Percentiles rank a stretch among this genome's conserved stretches.
These are phyloP conservation scores for Meloidogyne exigua DNA, from an alignment of 1,140 invertebrate genomes.

Conservation along the genomic window DNA sequence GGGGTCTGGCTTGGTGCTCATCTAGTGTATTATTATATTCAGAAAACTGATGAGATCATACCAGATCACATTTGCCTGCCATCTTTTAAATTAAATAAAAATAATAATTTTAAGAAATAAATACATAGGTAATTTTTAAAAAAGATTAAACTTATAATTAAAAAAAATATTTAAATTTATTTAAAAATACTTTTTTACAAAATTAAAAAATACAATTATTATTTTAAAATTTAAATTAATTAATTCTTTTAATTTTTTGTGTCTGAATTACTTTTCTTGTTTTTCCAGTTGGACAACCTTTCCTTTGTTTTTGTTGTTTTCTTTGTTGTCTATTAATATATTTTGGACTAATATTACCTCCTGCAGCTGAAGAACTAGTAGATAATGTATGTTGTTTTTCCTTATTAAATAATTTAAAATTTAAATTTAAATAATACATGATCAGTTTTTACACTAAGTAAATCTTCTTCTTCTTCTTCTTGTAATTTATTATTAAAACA, in stretches of 20 bases:
- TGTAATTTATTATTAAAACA: not conserved
- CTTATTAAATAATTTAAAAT: slow-evolving; percentile 11
- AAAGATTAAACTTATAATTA: no score
- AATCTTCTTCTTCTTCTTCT: slow-evolving; percentile 39
- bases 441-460: slow-evolving; percentile 54
- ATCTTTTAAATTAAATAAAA: not conserved
- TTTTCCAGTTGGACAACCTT: not conserved
- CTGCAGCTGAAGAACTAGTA: slow-evolving; percentile 45
- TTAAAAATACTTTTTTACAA: no score
- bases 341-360: slow-evolving; percentile 16
- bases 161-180: no score
- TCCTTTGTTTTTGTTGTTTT: not conserved
- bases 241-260: not conserved
- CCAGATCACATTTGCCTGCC: not conserved
- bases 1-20: not conserved
- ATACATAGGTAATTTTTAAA: no score
- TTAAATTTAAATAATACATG: slow-evolving; percentile 35
- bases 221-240: not conserved
- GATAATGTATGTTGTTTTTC: slow-evolving; percentile 51
- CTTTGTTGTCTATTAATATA: not conserved
- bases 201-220: not conserved
- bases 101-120: no score
- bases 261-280: not conserved
- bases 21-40: not conserved
- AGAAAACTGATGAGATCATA: not conserved